A percentile compares a stretch with the other conserved stretches of the same genome.
These are phyloP conservation scores for Napeogenes sylphis DNA, from an alignment of 2,888 invertebrate species.

Conservation along the genomic window DNA sequence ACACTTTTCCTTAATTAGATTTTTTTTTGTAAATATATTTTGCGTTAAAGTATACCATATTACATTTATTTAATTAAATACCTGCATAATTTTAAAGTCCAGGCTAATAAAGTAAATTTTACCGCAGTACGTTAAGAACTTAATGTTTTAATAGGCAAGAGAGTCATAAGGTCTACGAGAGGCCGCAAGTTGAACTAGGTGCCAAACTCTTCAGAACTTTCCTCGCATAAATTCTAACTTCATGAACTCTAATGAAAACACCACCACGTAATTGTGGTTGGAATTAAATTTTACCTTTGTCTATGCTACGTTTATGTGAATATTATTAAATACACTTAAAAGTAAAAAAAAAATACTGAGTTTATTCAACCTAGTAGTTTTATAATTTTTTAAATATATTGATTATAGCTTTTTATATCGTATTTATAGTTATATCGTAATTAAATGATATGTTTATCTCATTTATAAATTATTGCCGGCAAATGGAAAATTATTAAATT, in stretches of 20 bases:
- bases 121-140: not conserved
- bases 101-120: not conserved
- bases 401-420: too few species aligned
- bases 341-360: too few species aligned
- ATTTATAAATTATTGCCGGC: too few species aligned
- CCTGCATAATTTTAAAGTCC: too few species aligned
- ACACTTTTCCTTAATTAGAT: slow-evolving; percentile 47
- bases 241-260: slow-evolving; percentile 47
- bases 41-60: slow-evolving; percentile 9
- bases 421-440: too few species aligned
- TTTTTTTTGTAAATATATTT: slow-evolving; percentile 29
- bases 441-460: too few species aligned
- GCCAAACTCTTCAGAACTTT: slow-evolving; percentile 26
- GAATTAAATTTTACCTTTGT: slow-evolving; percentile 22
- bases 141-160: slow-evolving; percentile 3
- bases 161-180: slow-evolving; percentile 10
- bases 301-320: not conserved
- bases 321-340: too few species aligned
- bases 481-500: too few species aligned
- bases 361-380: too few species aligned
- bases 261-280: slow-evolving; percentile 42
- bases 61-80: too few species aligned
- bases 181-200: slow-evolving; percentile 14
- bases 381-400: too few species aligned
- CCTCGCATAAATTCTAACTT: slow-evolving; percentile 45